A percentile compares a stretch with the other conserved stretches of the same genome.
Conservation (phyloP, 1,140 invertebrate genomes). For the Caenorhabditis tropicalis region DNA sequence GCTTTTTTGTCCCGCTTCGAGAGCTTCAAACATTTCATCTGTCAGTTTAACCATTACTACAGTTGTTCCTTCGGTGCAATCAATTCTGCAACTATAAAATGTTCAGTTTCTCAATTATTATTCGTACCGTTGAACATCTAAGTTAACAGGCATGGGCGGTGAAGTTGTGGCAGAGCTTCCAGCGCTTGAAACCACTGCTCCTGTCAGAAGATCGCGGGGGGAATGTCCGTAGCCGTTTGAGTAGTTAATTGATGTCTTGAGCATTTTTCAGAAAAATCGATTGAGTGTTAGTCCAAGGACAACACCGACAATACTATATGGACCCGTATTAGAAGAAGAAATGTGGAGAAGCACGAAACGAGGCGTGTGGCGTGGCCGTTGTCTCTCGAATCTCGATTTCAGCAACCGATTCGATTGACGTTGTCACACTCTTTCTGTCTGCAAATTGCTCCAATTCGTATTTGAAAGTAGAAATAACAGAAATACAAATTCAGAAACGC, state of each 20-base stretch:
- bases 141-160: constrained; percentile 21
- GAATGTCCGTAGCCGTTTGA: constrained; percentile 10
- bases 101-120: background rate
- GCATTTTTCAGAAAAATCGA: constrained; percentile 29
- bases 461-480: no score
- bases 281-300: background rate
- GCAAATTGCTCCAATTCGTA: background rate
- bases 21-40: constrained; percentile 45
- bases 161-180: background rate
- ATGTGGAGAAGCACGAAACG: constrained; percentile 35
- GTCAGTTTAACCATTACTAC: constrained; percentile 47
- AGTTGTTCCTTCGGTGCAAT: constrained; percentile 16
- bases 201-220: background rate
- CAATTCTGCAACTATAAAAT: constrained; percentile 7
- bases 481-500: background rate
- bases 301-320: constrained; percentile 35
- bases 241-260: background rate
- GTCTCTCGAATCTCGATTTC: constrained; percentile 33
- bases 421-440: constrained; percentile 24
- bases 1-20: background rate
- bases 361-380: constrained; percentile 13
- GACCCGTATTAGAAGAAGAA: constrained; percentile 15
- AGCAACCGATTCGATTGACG: constrained; percentile 14
- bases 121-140: constrained; percentile 36
- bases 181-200: background rate